Percentiles rank a stretch among this genome's conserved stretches.
These are phyloP conservation scores for Hippocampus mohnikei DNA, from an alignment of 2,113 vertebrate genomes.

Conservation along the genomic window DNA sequence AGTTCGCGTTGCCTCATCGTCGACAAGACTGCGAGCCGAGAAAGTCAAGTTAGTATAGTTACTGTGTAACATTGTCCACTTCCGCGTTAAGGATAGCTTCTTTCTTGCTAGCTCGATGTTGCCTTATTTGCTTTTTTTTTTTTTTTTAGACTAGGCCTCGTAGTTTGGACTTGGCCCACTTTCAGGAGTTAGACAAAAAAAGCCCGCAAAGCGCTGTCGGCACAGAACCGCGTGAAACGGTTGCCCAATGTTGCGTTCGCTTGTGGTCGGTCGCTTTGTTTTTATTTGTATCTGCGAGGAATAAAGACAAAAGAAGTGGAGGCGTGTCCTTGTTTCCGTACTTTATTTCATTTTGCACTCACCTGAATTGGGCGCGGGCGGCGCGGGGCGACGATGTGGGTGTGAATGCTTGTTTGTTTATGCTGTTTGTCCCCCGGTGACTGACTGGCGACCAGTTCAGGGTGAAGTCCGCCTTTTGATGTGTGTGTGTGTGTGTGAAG, in stretches of 20 bases:
- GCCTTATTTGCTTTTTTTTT: conserved; percentile 61
- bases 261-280: conserved; percentile 56
- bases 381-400: too few relatives aligned
- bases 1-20: not conserved
- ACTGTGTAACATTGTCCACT: conserved; percentile 73
- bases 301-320: conserved; percentile 45
- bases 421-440: too few relatives aligned
- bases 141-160: conserved; percentile 55
- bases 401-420: too few relatives aligned
- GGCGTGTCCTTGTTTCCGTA: not conserved
- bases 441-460: too few relatives aligned
- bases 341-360: not conserved
- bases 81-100: conserved; percentile 58
- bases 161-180: conserved; percentile 45
- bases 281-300: conserved; percentile 64
- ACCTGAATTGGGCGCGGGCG: too few relatives aligned
- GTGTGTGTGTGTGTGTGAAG: too few relatives aligned
- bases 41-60: conserved; percentile 66
- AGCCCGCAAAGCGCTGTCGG: conserved; percentile 64
- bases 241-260: conserved; percentile 35
- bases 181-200: conserved; percentile 35
- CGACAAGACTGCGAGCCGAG: conserved; percentile 46
- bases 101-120: conserved; percentile 67
- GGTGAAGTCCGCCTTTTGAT: too few relatives aligned
- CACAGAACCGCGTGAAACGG: conserved; percentile 40